These are phyloP conservation scores for Pinna nobilis DNA, from an alignment of 1,140 invertebrate genomes.

Conservation along the genomic window DNA sequence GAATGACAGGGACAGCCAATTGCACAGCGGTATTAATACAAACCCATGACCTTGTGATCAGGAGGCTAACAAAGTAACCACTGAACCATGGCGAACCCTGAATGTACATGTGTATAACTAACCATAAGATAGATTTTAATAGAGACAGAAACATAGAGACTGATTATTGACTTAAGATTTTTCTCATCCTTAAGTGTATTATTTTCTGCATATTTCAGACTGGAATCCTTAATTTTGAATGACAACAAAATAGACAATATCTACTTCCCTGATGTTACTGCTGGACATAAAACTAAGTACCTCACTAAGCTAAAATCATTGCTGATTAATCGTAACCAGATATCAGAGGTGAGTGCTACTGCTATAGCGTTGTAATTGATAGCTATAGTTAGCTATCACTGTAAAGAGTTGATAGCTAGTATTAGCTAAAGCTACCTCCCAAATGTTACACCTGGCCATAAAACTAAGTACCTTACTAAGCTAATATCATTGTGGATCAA, in stretches of 20 bases:
- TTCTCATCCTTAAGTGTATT: too few species aligned
- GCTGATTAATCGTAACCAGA: slow-evolving; percentile 77
- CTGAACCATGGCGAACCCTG: too few species aligned
- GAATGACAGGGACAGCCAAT: too few species aligned
- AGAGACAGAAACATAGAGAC: too few species aligned
- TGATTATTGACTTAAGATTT: too few species aligned
- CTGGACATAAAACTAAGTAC: slow-evolving; percentile 73
- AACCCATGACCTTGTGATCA: too few species aligned
- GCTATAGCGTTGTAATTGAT: neutral
- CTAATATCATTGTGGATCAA: slow-evolving; percentile 77
- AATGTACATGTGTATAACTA: too few species aligned
- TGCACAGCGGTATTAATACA: too few species aligned
- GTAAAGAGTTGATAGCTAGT: neutral
- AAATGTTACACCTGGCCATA: slow-evolving; percentile 70
- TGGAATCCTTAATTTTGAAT: slow-evolving; percentile 66
- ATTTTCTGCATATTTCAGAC: slow-evolving; percentile 57
- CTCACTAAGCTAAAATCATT: slow-evolving; percentile 77
- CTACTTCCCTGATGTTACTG: slow-evolving; percentile 70
- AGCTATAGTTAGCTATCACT: neutral
- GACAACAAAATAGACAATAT: slow-evolving; percentile 65
- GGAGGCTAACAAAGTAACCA: too few species aligned
- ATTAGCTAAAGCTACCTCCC: slow-evolving; percentile 13
- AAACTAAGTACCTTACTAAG: slow-evolving; percentile 76
- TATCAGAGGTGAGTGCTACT: slow-evolving; percentile 74
- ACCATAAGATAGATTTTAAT: too few species aligned